A percentile compares a stretch with the other conserved stretches of the same genome.
phyloP scores from a whole-genome alignment of 2,888 invertebrate genomes.

The Amiota minor region DNA sequence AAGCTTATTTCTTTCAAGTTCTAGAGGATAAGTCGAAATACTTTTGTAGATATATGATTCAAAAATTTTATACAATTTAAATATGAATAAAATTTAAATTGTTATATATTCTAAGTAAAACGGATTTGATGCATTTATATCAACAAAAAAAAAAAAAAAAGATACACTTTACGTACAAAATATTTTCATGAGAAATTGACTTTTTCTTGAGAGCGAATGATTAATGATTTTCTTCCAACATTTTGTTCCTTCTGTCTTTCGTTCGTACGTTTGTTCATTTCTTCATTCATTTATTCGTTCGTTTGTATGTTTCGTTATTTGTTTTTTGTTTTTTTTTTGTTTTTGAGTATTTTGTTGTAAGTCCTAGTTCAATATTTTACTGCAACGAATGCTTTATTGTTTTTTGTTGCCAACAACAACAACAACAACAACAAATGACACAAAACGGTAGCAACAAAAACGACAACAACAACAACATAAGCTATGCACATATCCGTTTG shows the following conservation, averaged over 20 bases:
- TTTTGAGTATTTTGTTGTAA: slow-evolving; percentile 19
- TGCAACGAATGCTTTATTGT: slow-evolving; percentile 29
- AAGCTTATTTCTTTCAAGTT: not conserved
- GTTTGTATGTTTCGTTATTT: not conserved
- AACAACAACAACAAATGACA: not conserved
- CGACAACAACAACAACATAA: slow-evolving; percentile 30
- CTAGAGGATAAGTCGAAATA: no score
- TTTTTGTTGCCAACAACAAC: slow-evolving; percentile 22
- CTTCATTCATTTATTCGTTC: slow-evolving; percentile 8
- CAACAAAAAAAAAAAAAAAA: not conserved
- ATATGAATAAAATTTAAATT: not conserved
- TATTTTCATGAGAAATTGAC: slow-evolving; percentile 70
- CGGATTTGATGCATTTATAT: slow-evolving; percentile 48
- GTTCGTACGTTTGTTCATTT: slow-evolving; percentile 49
- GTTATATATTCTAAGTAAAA: slow-evolving; percentile 40
- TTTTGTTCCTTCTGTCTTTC: slow-evolving; percentile 53
- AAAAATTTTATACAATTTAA: not conserved
- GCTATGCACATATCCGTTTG: slow-evolving; percentile 48
- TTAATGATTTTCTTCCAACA: slow-evolving; percentile 60
- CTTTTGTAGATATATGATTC: no score
- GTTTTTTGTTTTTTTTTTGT: slow-evolving; percentile 41
- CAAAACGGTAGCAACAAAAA: slow-evolving; percentile 26
- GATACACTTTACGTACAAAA: slow-evolving; percentile 57
- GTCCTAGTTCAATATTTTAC: slow-evolving; percentile 45
- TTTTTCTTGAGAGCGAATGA: slow-evolving; percentile 66